phyloP scores from a whole-genome alignment of 2,797 vertebrate genomes.

The Onychomys arenicola region DNA sequence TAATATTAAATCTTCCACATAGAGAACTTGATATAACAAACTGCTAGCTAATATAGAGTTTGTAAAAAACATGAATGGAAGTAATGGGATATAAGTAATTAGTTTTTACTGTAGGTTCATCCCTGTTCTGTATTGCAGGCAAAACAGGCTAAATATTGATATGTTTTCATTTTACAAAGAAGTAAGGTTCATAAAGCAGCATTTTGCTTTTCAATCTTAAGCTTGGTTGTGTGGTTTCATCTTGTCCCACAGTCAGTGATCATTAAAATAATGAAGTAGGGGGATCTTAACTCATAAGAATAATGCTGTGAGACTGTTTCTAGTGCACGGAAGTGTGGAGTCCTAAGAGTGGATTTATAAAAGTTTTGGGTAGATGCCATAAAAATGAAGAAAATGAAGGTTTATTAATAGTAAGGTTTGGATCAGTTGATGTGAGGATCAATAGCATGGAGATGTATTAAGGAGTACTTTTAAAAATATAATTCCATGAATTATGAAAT shows the following conservation, averaged over 20 bases:
- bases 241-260: background rate
- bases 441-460: background rate
- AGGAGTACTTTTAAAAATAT: background rate
- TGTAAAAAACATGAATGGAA: background rate
- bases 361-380: background rate
- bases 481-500: background rate
- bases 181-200: background rate
- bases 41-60: background rate
- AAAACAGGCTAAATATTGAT: background rate
- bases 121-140: background rate
- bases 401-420: background rate
- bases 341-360: background rate
- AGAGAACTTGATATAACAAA: constrained; percentile 5
- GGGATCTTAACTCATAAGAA: background rate
- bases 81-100: background rate
- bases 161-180: background rate
- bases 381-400: background rate
- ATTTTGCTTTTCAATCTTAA: constrained; percentile 26
- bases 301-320: background rate
- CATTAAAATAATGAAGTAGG: background rate
- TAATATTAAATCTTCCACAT: background rate
- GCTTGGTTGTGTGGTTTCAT: background rate
- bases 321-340: background rate
- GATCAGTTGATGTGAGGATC: background rate
- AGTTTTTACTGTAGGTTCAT: background rate